Base-by-base conservation (phyloP, 2,797 vertebrate species). In the Silurus lanzhouensis region DNA sequence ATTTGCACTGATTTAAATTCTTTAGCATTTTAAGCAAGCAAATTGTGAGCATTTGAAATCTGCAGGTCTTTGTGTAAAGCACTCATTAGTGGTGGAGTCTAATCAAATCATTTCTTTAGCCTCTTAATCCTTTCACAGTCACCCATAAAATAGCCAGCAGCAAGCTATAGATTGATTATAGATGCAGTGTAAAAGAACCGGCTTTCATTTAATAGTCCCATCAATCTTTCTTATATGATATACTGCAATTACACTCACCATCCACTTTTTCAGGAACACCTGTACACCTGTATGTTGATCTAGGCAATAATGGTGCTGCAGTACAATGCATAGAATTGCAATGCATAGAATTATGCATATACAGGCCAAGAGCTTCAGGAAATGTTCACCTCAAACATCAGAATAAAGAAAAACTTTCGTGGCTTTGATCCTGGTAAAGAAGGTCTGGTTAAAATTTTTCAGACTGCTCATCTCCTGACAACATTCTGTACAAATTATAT, bases 21-120 rank as follows among this genome's bases (percentile, higher is more conserved):
- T 52, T 66, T 22, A 19, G 31, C 60, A 19, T 15, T 7, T 61
- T 44, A 61, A 38, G 19, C 2, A 61, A 25, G 17, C 25, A 31
- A 76, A 77, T 22, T 9, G 22, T 8, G 60, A 17, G 46, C 15
- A 9, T 80, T 48, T 80, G 2, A 48, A 64, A 80, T 63, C 20
- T 46, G 60, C 38, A 15, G 38, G 0, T 76, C n/a, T 57, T 57
- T 19, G 48, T 4, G 52, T 75, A 31, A 27, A 76, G 15, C 15
- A 27, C 55, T 78, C 67, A 58, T 85, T 85, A 87, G 46, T 60
- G 63, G 60, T 68, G 55, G 8, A 60, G 66, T 83, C 71, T 84
- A 52, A 79, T 83, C 60, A 20, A 52, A 31, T 76, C 52, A 55
- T 83, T 77, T 66, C 70, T 85, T 81, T 60, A 78, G 27, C 60